Conservation (phyloP, 2,888 invertebrate species). For the Brenthis hecate region DNA sequence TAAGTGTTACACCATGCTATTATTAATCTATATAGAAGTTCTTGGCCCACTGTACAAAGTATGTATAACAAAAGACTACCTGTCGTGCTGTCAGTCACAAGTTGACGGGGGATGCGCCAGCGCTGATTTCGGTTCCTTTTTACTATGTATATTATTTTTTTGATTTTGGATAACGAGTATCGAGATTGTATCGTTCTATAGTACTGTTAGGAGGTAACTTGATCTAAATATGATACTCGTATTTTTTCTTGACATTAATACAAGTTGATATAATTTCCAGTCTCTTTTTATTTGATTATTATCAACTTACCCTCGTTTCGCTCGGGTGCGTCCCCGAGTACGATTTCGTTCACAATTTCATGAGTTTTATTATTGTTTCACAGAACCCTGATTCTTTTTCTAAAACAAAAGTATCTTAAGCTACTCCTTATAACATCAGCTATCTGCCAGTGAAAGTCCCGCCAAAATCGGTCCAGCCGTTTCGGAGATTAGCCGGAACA, state of each 20-base stretch:
- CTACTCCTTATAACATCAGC: too few species aligned
- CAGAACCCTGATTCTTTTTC: too few species aligned
- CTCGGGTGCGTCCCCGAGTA: too few species aligned
- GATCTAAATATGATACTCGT: slow-evolving; percentile 1
- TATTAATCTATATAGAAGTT: slow-evolving; percentile 16
- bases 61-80: slow-evolving; percentile 59
- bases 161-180: slow-evolving; percentile 4
- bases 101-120: slow-evolving; percentile 49
- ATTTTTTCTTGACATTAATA: slow-evolving; percentile 1
- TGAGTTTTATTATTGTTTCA: too few species aligned
- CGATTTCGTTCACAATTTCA: too few species aligned
- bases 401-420: too few species aligned
- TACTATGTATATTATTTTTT: slow-evolving; percentile 13
- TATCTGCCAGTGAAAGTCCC: too few species aligned
- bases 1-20: neutral
- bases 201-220: slow-evolving; percentile 15
- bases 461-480: too few species aligned
- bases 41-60: neutral
- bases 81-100: slow-evolving; percentile 52
- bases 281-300: neutral
- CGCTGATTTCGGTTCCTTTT: slow-evolving; percentile 38
- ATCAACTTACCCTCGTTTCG: neutral
- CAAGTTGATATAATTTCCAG: neutral
- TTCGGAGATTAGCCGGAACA: too few species aligned
- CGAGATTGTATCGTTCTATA: slow-evolving; percentile 13